Evolutionary conservation across 2,113 vertebrate genomes (phyloP), one percentile per base, ranked within the genome.

Genomic region (Hucho hucho): DNA sequence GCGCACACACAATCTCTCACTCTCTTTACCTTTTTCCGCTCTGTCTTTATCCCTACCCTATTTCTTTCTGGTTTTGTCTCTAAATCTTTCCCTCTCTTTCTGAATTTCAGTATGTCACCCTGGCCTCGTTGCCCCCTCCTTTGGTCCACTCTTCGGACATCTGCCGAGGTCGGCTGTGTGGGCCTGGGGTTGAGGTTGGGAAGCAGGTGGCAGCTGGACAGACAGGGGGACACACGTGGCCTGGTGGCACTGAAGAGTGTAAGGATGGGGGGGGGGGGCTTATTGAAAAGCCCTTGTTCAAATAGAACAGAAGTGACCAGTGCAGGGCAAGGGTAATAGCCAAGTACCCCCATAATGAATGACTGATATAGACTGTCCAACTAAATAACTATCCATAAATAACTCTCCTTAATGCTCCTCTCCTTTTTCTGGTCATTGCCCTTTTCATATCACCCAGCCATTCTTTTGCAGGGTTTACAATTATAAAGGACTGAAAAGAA

Each of bases 151-250:
- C 64, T 26, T 1, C 70, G 79, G 81, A 90, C 90, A 92, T 90
- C 87, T 90, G 90, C 82, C 1, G 65, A 68, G 81, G 87, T 81
- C 75, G 37, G 74, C 77, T 13, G 77, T 63, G 67, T 73, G 76
- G 82, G 81, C 73, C 81, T 18, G 72, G 69, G 75, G 74, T 84
- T 78, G 84, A 77, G 79, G 16, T 74, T n/a, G 32, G 73, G 71
- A 80, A 79, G 81, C 84, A 84, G 84, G 76, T 87, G 87, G 86
- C 87, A 87, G 80, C 86, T 88, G 87, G 86, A 90, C 83, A 81
- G 70, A 83, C 83, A 79, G 69, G 83, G 74, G 75, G 64, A 73
- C 63, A 20, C 78, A 59, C 79, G 79, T 64, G 64, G 65, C 46
- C 74, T 65, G 58, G 37, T 49, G 43, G 24, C 67, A 78, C 80